Evolutionary conservation across 2,797 vertebrate genomes (phyloP), one percentile per base, ranked within the genome.

Genomic region (Callimico goeldii): DNA sequence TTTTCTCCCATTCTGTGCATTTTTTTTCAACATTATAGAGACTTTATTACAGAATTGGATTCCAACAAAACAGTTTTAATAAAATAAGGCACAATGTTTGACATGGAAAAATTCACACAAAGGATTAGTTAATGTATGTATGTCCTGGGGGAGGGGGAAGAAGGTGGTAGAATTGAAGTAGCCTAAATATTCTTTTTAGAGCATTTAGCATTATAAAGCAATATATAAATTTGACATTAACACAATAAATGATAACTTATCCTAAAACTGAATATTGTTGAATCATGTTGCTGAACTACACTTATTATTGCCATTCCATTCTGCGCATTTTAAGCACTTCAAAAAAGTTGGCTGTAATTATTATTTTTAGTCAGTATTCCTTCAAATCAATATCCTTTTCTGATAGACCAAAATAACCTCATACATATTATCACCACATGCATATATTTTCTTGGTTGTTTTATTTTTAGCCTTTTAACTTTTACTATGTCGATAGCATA

Each of bases 71-170:
- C 50, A 96, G 24, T 97, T 98, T 97, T 91, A 96, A 97, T 81
- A 98, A 98, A 98, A 98, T 30, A 98, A 98, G 97, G 98, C 98
- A 98, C 97, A 88, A 98, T 98, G 96, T 96, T 97, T 97, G 79
- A 85, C 97, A 97, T 97, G 98, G 95, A 96, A 98, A 98, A 98
- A 97, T 90, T 95, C 94, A 98, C 12, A 79, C 5, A 96, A 76
- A 96, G 41, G 92, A 50, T 50, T 94, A 55, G 61, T 90, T 89
- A 96, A 96, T 84, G 57, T 30, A 94, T 95, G 14, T 55, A 67
- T 73, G 50, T 92, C 57, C 30, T 72, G 41, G 41, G 41, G 30
- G 43, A 11, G 5, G 5, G 9, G 48, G 26, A 82, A 90, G 39
- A 76, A 81, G 26, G 57, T 88, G 86, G 2, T 33, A 95, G 39